Evolutionary conservation across 1,140 invertebrate species (phyloP), one percentile per base, ranked within the genome.

Genomic region (Chrysoperla carnea): DNA sequence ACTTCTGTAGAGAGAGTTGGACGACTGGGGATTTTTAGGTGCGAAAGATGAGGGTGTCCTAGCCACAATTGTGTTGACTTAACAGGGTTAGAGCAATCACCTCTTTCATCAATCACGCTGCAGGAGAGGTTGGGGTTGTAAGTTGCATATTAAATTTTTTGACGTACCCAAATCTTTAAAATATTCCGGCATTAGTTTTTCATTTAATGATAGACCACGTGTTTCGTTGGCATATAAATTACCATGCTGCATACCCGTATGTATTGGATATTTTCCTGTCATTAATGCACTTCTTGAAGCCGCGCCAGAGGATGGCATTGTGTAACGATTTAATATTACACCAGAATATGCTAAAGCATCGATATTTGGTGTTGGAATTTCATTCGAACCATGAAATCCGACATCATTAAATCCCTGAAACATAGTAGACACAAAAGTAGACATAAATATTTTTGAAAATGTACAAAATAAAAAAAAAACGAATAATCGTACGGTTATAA

Each of bases 301-400:
- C 1, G 81, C 81, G 51, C 89, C 92, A 44, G 92, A 78, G 13
- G 83, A 77, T 1, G 72, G 65, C 1, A 86, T 84, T 61, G 92
- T 92, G 62, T 91, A 88, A 52, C 78, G 79, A 48, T 87, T 73
- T 8, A 89, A 61, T 37, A 81, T 73, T 11, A 86, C 42, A 0
- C 87, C 88, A 14, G 74, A 76, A 52, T 75, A 81, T 0, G 86
- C 86, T 44, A 93, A 59, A 0, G 82, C 79, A 60, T 93, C 89
- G 40, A 93, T 83, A 57, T 92, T 91, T 1, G 86, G 86, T 2
- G 89, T 92, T 23, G 81, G 81, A 41, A 92, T 86, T 63, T 92
- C 75, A n/a, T 78, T 73, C 0, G 85, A 89, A 2, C 90, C 91
- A 63, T 92, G 91, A 63, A 92, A 94, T n/a, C 88, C 80, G 0